Evolutionary conservation across 2,888 invertebrate genomes (phyloP).

Genomic region (Meteorus cinctellus): DNA sequence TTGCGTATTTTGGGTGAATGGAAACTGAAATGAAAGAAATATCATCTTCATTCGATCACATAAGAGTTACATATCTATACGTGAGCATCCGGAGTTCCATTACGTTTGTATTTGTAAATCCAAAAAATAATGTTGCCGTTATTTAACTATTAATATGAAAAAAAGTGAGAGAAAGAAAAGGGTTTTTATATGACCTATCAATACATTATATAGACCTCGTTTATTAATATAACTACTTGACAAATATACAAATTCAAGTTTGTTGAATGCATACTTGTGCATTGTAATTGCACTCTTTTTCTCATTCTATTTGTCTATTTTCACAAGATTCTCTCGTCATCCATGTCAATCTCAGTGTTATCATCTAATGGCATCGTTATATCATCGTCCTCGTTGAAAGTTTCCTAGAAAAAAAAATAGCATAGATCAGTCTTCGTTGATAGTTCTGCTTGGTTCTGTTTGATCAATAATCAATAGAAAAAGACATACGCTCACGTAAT

Average conservation of each 20-base stretch:
- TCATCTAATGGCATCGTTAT: slow-evolving; percentile 57
- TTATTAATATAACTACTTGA: slow-evolving; percentile 31
- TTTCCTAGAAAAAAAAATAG: slow-evolving; percentile 60
- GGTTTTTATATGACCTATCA: slow-evolving; percentile 37
- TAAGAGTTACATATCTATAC: slow-evolving; percentile 9
- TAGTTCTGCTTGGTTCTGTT: not conserved
- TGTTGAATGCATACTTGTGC: not conserved
- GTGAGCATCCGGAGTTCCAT: not conserved
- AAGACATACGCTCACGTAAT: slow-evolving; percentile 73
- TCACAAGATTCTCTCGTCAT: slow-evolving; percentile 54
- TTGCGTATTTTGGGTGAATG: slow-evolving; percentile 19
- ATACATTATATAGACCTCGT: slow-evolving; percentile 29
- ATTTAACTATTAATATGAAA: slow-evolving; percentile 40
- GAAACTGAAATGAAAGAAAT: not conserved
- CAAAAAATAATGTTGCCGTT: slow-evolving; percentile 41
- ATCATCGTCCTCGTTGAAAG: slow-evolving; percentile 64
- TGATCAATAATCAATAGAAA: slow-evolving; percentile 21
- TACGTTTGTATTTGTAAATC: slow-evolving; percentile 24
- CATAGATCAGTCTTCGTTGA: slow-evolving; percentile 4
- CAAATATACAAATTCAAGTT: slow-evolving; percentile 36
- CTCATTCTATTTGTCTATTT: not conserved
- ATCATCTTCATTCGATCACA: not conserved
- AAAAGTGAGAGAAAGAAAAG: slow-evolving; percentile 28
- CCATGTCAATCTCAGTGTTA: slow-evolving; percentile 62
- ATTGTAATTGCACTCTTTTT: slow-evolving; percentile 2